Percentiles rank a stretch among this genome's conserved stretches.
phyloP scores from a whole-genome alignment of 53 echinoderm and acorn worm genomes.

The Patiria pectinifera region DNA sequence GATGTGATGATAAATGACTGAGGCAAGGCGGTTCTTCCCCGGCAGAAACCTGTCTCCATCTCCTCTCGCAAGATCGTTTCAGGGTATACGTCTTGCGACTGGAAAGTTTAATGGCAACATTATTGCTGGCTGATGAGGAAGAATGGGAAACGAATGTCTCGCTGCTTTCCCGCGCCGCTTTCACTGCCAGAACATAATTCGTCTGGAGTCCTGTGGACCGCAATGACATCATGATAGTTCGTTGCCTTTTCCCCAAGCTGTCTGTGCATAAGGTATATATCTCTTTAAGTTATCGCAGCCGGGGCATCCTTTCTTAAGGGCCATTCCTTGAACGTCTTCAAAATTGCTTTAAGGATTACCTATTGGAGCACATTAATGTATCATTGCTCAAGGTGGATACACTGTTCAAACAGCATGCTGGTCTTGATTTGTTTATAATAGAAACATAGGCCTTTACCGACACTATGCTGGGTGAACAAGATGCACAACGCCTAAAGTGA shows the following conservation, averaged over 20 bases:
- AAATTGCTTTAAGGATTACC: background rate
- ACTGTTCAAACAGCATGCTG: background rate
- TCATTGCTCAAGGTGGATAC: background rate
- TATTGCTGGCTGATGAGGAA: background rate
- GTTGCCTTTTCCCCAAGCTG: too few relatives aligned
- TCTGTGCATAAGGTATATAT: too few relatives aligned
- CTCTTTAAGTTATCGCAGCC: background rate
- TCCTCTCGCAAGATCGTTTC: background rate
- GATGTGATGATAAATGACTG: constrained; percentile 4
- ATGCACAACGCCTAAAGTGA: background rate
- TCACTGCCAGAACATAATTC: background rate
- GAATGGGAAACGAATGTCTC: background rate
- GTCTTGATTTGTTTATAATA: background rate
- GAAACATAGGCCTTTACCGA: background rate
- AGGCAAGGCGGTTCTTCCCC: background rate
- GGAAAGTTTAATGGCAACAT: background rate
- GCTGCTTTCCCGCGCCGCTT: background rate
- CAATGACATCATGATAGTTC: background rate
- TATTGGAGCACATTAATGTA: background rate
- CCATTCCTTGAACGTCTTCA: too few relatives aligned
- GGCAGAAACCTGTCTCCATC: constrained; percentile 7
- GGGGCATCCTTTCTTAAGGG: background rate
- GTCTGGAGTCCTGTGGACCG: background rate
- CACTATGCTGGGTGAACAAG: background rate
- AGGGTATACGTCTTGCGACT: background rate